Conservation (phyloP, 2,888 invertebrate genomes). For the Noctua janthe region DNA sequence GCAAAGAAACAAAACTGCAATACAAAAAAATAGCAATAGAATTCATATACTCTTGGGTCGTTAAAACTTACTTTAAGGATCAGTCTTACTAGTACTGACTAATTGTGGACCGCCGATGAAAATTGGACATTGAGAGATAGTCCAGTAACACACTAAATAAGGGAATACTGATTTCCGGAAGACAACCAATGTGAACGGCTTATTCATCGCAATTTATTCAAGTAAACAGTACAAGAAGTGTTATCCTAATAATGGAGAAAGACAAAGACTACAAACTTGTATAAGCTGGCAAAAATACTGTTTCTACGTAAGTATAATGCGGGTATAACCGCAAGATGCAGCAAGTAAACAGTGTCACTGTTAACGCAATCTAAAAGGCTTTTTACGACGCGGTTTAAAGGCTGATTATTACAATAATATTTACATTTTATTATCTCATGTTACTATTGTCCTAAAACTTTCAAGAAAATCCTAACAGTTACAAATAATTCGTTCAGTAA, state of each 20-base stretch:
- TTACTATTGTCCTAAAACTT: neutral
- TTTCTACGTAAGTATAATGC: neutral
- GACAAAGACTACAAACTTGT: too few species aligned
- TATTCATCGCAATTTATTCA: too few species aligned
- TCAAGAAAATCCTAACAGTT: neutral
- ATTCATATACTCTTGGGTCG: neutral
- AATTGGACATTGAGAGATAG: too few species aligned
- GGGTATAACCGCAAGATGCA: neutral
- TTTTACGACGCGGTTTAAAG: neutral
- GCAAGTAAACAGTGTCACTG: neutral
- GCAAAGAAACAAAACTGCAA: conserved; percentile 22
- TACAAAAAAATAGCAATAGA: neutral
- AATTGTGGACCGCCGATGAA: too few species aligned
- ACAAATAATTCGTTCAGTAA: neutral
- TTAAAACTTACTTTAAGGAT: too few species aligned
- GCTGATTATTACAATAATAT: neutral
- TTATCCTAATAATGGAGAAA: too few species aligned
- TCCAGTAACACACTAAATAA: neutral
- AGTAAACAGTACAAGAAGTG: too few species aligned
- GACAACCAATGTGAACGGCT: too few species aligned
- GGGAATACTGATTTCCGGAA: too few species aligned
- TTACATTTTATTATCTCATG: neutral
- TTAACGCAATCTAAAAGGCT: neutral
- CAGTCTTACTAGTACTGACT: too few species aligned
- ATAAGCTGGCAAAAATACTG: neutral